Evolutionary conservation across 2,888 invertebrate species (phyloP).

Genomic region (Sphaeridia pumilis): DNA sequence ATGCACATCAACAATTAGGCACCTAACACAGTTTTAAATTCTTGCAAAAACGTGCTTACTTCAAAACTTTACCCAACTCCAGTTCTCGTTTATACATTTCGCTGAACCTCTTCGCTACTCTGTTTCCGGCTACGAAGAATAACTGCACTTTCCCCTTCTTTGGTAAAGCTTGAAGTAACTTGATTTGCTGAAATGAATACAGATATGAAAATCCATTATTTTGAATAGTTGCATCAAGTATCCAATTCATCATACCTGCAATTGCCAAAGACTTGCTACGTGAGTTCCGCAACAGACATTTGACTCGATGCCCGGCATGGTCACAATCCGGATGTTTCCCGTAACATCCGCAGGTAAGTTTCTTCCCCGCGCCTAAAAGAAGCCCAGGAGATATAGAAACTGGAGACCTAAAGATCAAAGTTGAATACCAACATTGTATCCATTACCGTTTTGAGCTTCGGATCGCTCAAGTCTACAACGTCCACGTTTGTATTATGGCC

Average conservation of each 20-base stretch:
- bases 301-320: slow-evolving; percentile 61
- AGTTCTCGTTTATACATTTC: slow-evolving; percentile 55
- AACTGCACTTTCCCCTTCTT: slow-evolving; percentile 50
- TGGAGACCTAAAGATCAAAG: not conserved
- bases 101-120: slow-evolving; percentile 53
- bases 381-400: not conserved
- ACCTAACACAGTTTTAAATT: slow-evolving; percentile 7
- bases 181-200: slow-evolving; percentile 40
- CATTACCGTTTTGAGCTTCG: slow-evolving; percentile 44
- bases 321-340: slow-evolving; percentile 62
- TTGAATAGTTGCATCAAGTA: no score
- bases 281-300: slow-evolving; percentile 86
- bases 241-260: slow-evolving; percentile 43
- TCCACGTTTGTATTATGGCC: slow-evolving; percentile 53
- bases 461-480: slow-evolving; percentile 51
- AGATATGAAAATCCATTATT: not conserved
- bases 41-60: slow-evolving; percentile 46
- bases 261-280: slow-evolving; percentile 56
- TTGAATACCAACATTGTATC: no score
- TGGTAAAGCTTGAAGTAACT: slow-evolving; percentile 55
- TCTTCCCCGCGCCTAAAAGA: slow-evolving; percentile 50
- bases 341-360: slow-evolving; percentile 62
- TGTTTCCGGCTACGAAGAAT: slow-evolving; percentile 57
- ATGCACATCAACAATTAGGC: slow-evolving; percentile 2
- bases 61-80: slow-evolving; percentile 54